Percentiles rank a stretch among this genome's conserved stretches.
These are phyloP conservation scores for Eulithis prunata DNA, from an alignment of 2,888 invertebrate species.

Conservation along the genomic window DNA sequence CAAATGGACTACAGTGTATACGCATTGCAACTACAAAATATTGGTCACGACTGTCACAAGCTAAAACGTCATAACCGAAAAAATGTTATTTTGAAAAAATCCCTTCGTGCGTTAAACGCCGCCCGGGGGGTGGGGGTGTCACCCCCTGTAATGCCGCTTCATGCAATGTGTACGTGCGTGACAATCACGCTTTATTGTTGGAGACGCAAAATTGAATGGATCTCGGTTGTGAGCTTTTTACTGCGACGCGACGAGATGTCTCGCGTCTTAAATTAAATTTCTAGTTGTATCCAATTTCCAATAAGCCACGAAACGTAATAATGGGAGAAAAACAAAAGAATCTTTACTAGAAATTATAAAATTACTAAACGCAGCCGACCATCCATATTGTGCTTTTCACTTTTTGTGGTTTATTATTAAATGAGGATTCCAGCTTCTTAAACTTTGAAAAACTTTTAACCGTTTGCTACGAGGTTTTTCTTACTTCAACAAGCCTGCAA, in stretches of 20 bases:
- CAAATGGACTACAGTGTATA: not conserved
- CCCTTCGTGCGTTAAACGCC: constrained; percentile 70
- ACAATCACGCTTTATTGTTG: constrained; percentile 78
- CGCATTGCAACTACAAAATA: constrained; percentile 29
- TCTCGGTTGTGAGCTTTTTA: constrained; percentile 51
- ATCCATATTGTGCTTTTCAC: too few species aligned
- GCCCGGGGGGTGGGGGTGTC: constrained; percentile 36
- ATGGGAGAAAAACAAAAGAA: too few species aligned
- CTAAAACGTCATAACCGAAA: constrained; percentile 50
- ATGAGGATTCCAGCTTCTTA: too few species aligned
- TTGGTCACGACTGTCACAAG: constrained; percentile 39
- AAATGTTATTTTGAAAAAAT: constrained; percentile 63
- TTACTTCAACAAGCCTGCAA: too few species aligned
- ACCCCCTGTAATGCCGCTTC: constrained; percentile 60
- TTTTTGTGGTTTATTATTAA: too few species aligned
- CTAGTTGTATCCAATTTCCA: constrained; percentile 31
- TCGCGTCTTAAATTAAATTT: constrained; percentile 37
- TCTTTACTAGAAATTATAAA: too few species aligned
- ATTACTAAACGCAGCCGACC: too few species aligned
- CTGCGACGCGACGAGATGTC: constrained; percentile 38
- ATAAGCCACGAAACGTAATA: constrained; percentile 1
- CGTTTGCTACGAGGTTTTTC: too few species aligned
- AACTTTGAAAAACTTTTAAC: too few species aligned
- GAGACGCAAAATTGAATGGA: constrained; percentile 75
- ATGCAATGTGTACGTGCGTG: constrained; percentile 81